These are phyloP conservation scores for Tragelaphus buxtoni DNA, from an alignment of 2,113 vertebrate genomes.

Conservation along the genomic window DNA sequence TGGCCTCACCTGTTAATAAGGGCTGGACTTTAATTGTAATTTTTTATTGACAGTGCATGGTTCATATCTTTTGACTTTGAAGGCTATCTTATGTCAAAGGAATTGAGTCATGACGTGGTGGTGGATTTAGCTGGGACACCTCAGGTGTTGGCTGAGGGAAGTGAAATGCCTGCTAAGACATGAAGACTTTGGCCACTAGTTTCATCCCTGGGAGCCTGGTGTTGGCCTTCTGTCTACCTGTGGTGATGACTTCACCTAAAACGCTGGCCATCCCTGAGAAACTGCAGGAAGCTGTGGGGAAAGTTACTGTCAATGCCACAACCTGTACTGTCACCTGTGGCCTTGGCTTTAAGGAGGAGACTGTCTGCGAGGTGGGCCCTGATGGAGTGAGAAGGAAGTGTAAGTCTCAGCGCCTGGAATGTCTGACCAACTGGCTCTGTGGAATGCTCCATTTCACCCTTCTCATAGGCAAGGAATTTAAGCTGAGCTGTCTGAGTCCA, in stretches of 20 bases:
- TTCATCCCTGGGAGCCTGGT: neutral
- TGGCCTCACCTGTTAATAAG: neutral
- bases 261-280: slow-evolving; percentile 57
- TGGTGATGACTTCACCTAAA: neutral
- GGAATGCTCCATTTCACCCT: slow-evolving; percentile 82
- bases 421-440: slow-evolving; percentile 84
- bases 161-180: neutral
- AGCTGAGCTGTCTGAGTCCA: slow-evolving; percentile 81
- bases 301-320: slow-evolving; percentile 71
- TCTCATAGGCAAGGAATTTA: slow-evolving; percentile 72
- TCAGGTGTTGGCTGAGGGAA: neutral
- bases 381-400: slow-evolving; percentile 66
- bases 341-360: slow-evolving; percentile 84
- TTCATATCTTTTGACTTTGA: neutral
- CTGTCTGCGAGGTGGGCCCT: slow-evolving; percentile 74
- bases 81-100: neutral
- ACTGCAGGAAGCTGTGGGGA: slow-evolving; percentile 29
- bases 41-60: neutral
- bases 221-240: neutral
- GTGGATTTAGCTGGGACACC: neutral
- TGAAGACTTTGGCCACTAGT: neutral
- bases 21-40: neutral
- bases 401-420: slow-evolving; percentile 64
- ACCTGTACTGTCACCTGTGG: slow-evolving; percentile 91
- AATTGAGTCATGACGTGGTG: neutral